Base-by-base conservation (phyloP, 1,140 invertebrate genomes). In the Paraescarpia echinospica region DNA sequence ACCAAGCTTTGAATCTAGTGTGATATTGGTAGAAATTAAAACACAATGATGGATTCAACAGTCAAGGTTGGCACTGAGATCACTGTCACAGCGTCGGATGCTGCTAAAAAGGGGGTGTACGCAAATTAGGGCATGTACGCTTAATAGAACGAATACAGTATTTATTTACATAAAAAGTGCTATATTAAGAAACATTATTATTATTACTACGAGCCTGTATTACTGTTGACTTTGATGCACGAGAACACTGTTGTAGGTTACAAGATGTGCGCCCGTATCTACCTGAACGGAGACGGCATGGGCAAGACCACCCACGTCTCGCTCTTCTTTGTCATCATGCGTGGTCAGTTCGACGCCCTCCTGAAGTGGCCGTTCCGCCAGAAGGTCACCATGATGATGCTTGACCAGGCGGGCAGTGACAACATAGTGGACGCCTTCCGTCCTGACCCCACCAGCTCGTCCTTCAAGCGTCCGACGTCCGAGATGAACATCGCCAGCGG, bases 231-330 rank as follows among this genome's bases (percentile, higher is more conserved):
- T 12, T 41, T 41, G 41, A 41, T n/a, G n/a, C 41, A 41, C 41
- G 12, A 6, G 41, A 4, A 41, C 41, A 41, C 35, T 92, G 92
- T 93, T 34, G 93, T 93, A 48, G 95, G 95, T n/a, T 99, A 98
- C 95, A 98, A 98, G 96, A 97, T 98, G 95, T 98, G 98, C 95
- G 97, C 97, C 0, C 96, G 98, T 31, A 96, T 98, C 18, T 98
- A 98, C 95, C 97, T 98, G 91, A 98, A 97, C 48, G 97, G 97
- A 0, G 97, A 97, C 94, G 97, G 98, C 1, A 95, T 95, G 93
- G 95, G 95, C 0, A 95, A 96, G 93, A 94, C 94, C 9, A 94
- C 95, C 0, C 95, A 96, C 92, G 92, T 96, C 8, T 96, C 95
- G 0, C 92, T 96, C 27, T 96, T 96, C 92, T 96, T 96, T 93